These are phyloP conservation scores for Drosophila rubida DNA, from an alignment of 2,888 invertebrate genomes.

Conservation along the genomic window DNA sequence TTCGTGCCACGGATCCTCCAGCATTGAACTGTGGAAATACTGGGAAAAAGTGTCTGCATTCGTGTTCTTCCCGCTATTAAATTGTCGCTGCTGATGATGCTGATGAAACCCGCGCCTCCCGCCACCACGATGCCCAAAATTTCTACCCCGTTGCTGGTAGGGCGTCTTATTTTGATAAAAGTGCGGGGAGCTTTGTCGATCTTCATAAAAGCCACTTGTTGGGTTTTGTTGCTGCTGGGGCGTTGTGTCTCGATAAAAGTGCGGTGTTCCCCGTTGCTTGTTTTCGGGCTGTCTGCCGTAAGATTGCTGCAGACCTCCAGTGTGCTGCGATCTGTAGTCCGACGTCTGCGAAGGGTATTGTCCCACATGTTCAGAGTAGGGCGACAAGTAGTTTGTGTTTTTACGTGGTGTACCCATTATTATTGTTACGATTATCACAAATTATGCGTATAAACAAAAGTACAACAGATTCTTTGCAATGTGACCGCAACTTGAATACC, in stretches of 20 bases:
- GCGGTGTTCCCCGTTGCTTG: conserved; percentile 25
- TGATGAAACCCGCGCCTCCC: conserved; percentile 25
- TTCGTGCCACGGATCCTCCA: conserved; percentile 83
- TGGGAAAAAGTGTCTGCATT: conserved; percentile 28
- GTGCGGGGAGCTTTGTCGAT: conserved; percentile 38
- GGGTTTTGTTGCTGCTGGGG: conserved; percentile 42
- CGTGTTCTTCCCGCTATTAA: conserved; percentile 5
- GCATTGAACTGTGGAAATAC: conserved; percentile 82
- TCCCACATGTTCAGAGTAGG: conserved; percentile 64
- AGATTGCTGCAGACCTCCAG: conserved; percentile 61
- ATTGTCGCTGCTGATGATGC: conserved; percentile 21
- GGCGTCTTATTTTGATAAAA: conserved; percentile 43
- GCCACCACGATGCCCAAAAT: conserved; percentile 52
- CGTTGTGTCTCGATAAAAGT: conserved; percentile 59
- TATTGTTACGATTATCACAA: neutral
- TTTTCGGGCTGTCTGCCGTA: neutral
- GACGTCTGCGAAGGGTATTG: conserved; percentile 82
- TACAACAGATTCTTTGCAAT: neutral
- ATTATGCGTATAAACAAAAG: conserved; percentile 42
- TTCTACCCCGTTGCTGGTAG: conserved; percentile 32
- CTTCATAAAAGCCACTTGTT: conserved; percentile 36
- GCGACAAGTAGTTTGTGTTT: conserved; percentile 63
- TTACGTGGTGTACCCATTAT: conserved; percentile 75
- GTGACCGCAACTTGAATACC: conserved; percentile 10
- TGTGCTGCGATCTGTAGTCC: conserved; percentile 76